Conservation (phyloP, 1,140 invertebrate genomes). For the Drosophila pseudoobscura region DNA sequence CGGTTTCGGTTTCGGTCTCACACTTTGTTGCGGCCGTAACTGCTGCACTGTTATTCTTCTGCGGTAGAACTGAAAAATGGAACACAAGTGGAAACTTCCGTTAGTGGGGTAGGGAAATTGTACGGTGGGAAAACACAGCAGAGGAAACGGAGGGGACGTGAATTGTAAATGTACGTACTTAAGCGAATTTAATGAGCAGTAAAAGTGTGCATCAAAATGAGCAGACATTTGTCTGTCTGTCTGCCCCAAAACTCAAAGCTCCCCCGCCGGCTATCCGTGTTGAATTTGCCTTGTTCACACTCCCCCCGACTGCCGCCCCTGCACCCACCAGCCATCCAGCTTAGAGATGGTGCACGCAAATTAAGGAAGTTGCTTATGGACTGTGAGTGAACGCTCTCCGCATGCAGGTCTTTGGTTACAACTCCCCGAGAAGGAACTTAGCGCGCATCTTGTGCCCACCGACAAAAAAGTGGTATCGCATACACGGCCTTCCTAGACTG, state of each 20-base stretch:
- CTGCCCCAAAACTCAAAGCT: constrained; percentile 5
- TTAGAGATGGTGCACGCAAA: no score
- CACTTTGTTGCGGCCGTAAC: constrained; percentile 45
- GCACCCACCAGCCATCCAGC: no score
- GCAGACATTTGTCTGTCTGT: constrained; percentile 54
- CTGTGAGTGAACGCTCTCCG: no score
- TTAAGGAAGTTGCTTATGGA: no score
- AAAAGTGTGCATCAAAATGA: constrained; percentile 69
- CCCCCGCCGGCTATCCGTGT: no score
- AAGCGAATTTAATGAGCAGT: constrained; percentile 72
- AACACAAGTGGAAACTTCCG: constrained; percentile 33
- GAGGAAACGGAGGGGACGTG: constrained; percentile 25
- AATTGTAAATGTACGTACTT: constrained; percentile 71
- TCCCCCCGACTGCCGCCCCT: no score
- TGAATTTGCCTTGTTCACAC: no score
- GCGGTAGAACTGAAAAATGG: constrained; percentile 44
- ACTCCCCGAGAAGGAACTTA: no score
- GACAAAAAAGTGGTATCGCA: no score
- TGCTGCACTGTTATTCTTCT: constrained; percentile 9
- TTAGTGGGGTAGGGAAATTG: constrained; percentile 30
- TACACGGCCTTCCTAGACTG: no score
- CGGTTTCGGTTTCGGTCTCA: not conserved
- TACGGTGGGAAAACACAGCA: constrained; percentile 6
- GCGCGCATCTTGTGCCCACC: no score
- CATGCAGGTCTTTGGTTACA: no score